Evolutionary conservation across 2,797 vertebrate genomes (phyloP), one percentile per base, ranked within the genome.

Genomic region (Betta splendens): DNA sequence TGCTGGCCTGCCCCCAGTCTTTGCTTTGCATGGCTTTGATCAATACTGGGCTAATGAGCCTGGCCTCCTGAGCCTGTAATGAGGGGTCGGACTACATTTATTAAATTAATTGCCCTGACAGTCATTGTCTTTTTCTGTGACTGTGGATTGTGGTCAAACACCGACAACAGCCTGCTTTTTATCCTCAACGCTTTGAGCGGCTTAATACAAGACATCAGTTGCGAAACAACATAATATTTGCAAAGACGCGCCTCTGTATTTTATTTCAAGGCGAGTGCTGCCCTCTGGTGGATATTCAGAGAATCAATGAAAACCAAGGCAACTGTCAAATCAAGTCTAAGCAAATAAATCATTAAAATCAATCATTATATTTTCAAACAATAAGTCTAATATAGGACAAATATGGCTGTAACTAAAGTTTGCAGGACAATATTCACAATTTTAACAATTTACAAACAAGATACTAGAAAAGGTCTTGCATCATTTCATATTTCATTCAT

Each of bases 21-120:
- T 29, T n/a, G 44, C 38, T 86, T 85, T 76, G 69, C 81, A 81
- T 82, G 51, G 61, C 74, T 85, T 83, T 88, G 80, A 86, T 83
- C 75, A 71, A 57, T 64, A 63, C 35, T 62, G 58, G 13, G 47
- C 22, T 73, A 75, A 83, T 80, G 69, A 77, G 52, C 13, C 13
- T 11, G 16, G 64, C 59, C 37, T 51, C 42, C 32, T 47, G 59
- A 72, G 68, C 45, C 54, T 13, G 45, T 62, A 73, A 80, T 73
- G 47, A 70, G 37, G 16, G 62, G 23, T 74, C 53, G 49, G 20
- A 69, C 45, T 29, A 31, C 37, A 57, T 63, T 44, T 55, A 45
- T 53, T 54, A 55, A 28, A 66, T 43, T 18, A 59, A 75, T 57
- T 66, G 17, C 38, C 50, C 58, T 61, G 46, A 36, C 20, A 64